phyloP scores from a whole-genome alignment of 2,888 invertebrate genomes.

The Polietes domitor region DNA sequence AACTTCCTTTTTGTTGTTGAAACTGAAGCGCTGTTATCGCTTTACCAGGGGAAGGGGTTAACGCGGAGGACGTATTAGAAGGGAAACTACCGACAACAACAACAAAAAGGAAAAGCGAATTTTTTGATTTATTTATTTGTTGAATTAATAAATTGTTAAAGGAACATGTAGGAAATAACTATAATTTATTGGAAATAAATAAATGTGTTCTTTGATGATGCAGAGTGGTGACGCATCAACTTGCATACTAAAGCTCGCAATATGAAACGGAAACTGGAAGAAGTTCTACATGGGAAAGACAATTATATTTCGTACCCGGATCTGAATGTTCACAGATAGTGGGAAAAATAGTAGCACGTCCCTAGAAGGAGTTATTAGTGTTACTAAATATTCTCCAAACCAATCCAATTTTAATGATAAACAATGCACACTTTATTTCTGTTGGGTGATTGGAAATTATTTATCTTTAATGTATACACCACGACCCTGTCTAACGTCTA shows the following conservation, averaged over 20 bases:
- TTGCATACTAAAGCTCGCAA: neutral
- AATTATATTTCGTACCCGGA: neutral
- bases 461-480: too few species aligned
- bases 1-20: constrained; percentile 26
- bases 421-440: too few species aligned
- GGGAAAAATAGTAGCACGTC: too few species aligned
- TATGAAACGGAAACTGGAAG: constrained; percentile 15
- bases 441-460: too few species aligned
- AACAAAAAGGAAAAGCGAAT: constrained; percentile 6
- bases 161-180: constrained; percentile 8
- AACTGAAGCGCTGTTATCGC: constrained; percentile 9
- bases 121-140: constrained; percentile 24
- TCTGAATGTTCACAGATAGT: too few species aligned
- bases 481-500: too few species aligned
- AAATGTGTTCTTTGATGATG: neutral
- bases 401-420: too few species aligned
- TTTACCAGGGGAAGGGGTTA: too few species aligned
- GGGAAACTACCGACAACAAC: neutral
- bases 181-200: constrained; percentile 30
- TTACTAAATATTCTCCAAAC: too few species aligned
- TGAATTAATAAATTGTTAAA: constrained; percentile 25
- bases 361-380: too few species aligned
- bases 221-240: neutral
- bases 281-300: neutral
- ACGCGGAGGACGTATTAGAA: neutral